phyloP scores from a whole-genome alignment of 2,888 invertebrate species.

The Protodeltote pygarga region DNA sequence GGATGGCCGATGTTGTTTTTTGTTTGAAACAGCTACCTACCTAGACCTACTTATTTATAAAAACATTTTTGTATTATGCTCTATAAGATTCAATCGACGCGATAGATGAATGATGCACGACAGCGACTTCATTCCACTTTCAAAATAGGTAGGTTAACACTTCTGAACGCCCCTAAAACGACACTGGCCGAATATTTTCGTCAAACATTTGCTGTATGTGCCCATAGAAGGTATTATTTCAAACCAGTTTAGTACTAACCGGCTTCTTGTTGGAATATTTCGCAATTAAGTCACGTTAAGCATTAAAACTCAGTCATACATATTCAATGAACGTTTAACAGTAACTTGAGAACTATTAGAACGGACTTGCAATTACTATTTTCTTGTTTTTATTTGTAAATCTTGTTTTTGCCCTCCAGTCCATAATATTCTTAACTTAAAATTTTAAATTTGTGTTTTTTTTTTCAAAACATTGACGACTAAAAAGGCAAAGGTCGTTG shows the following conservation, averaged over 20 bases:
- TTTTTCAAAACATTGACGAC: not conserved
- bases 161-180: too few species aligned
- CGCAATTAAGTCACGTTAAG: conserved; percentile 48
- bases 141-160: too few species aligned
- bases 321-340: conserved; percentile 47
- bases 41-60: too few species aligned
- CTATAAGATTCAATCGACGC: too few species aligned
- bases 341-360: conserved; percentile 39
- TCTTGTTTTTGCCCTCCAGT: not conserved
- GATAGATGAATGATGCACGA: too few species aligned
- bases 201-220: conserved; percentile 11
- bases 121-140: too few species aligned
- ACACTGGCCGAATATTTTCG: conserved; percentile 21
- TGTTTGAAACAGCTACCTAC: too few species aligned
- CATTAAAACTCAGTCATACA: conserved; percentile 45
- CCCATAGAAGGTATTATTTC: conserved; percentile 33
- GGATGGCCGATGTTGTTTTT: too few species aligned
- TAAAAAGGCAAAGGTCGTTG: conserved; percentile 25
- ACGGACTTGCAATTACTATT: conserved; percentile 20
- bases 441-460: conserved; percentile 3
- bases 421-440: not conserved
- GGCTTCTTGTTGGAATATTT: conserved; percentile 44
- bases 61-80: too few species aligned
- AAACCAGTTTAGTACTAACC: conserved; percentile 38
- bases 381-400: conserved; percentile 13